A percentile compares a stretch with the other conserved stretches of the same genome.
phyloP scores from a whole-genome alignment of 2,888 invertebrate species.

The Operophtera brumata region DNA sequence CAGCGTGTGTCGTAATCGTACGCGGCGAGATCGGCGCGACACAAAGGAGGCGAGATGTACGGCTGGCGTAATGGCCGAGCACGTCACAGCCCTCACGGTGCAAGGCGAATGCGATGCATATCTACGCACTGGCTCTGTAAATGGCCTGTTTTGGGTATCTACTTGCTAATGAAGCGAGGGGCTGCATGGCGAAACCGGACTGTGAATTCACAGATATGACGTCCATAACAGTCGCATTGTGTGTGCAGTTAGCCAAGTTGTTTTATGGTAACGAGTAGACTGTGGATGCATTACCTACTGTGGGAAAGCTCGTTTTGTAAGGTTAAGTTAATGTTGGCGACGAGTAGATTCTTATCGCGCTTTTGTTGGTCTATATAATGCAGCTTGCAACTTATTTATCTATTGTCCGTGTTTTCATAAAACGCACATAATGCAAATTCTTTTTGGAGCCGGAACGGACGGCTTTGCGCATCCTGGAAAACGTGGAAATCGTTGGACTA shows the following conservation, averaged over 20 bases:
- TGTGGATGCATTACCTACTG: conserved; percentile 33
- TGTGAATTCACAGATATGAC: conserved; percentile 71
- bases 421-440: no score
- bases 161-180: conserved; percentile 76
- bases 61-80: conserved; percentile 69
- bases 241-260: conserved; percentile 52
- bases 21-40: conserved; percentile 69
- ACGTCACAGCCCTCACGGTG: conserved; percentile 67
- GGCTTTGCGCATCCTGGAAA: no score
- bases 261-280: conserved; percentile 54
- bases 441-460: no score
- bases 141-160: conserved; percentile 78
- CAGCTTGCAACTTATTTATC: no score
- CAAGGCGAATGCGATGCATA: conserved; percentile 73
- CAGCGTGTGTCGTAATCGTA: conserved; percentile 73
- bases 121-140: conserved; percentile 74
- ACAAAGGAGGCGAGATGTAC: conserved; percentile 77
- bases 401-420: no score
- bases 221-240: conserved; percentile 61
- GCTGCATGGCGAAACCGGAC: conserved; percentile 66
- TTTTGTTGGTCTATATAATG: conserved; percentile 19
- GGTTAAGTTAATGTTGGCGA: conserved; percentile 23
- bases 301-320: conserved; percentile 30
- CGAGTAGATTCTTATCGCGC: conserved; percentile 23
- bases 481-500: no score